A percentile compares a stretch with the other conserved stretches of the same genome.
These are phyloP conservation scores for Caenorhabditis sp. DNA, from an alignment of 2,888 invertebrate species.

Conservation along the genomic window DNA sequence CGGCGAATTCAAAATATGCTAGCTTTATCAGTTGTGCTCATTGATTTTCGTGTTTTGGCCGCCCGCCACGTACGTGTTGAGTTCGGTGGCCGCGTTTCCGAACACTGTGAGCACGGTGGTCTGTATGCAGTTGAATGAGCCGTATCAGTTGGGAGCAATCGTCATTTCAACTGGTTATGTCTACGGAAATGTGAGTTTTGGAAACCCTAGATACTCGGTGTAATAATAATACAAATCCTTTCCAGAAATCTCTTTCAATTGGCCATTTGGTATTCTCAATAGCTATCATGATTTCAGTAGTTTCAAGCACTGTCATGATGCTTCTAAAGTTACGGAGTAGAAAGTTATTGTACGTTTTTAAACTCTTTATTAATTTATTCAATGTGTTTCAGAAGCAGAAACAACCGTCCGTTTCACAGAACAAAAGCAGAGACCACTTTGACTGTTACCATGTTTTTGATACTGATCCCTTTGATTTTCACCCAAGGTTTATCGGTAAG, in stretches of 20 bases:
- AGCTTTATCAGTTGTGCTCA: conserved; percentile 33
- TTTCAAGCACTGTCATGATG: conserved; percentile 7
- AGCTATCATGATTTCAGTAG: not conserved
- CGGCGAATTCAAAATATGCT: not conserved
- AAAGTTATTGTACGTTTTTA: not conserved
- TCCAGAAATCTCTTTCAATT: conserved; percentile 5
- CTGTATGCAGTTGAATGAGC: conserved; percentile 30
- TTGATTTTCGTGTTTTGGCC: conserved; percentile 14
- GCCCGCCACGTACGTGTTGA: conserved; percentile 9
- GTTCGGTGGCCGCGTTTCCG: conserved; percentile 23
- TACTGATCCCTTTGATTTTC: conserved; percentile 23
- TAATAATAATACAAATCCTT: not conserved
- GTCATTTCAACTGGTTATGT: not conserved
- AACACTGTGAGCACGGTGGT: conserved; percentile 4
- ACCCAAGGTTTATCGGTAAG: conserved; percentile 25
- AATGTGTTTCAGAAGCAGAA: conserved; percentile 15
- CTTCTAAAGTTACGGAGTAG: conserved; percentile 4
- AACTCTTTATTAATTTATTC: not conserved
- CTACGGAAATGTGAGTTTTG: conserved; percentile 23
- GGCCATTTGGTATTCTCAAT: conserved; percentile 24
- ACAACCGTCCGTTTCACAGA: not conserved
- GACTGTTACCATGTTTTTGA: conserved; percentile 41
- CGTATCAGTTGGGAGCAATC: conserved; percentile 37
- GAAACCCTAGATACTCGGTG: no score
- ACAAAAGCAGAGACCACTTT: conserved; percentile 30